Evolutionary conservation across 1,140 invertebrate genomes (phyloP), one percentile per base, ranked within the genome.

Genomic region (Hylaeus volcanicus): DNA sequence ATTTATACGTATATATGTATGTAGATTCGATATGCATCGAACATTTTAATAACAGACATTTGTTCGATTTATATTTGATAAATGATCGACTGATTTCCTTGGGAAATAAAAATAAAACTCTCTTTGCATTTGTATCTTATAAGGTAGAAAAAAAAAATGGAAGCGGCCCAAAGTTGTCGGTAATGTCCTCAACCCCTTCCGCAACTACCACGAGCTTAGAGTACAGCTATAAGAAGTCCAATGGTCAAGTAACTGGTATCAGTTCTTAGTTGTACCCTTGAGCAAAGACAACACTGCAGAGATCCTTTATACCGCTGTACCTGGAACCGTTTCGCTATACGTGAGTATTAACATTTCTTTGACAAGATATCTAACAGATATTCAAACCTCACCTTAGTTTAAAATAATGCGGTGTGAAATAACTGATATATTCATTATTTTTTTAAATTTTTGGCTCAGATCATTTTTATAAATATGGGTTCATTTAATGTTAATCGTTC

Each of bases 221-320:
- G 43, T 85, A 80, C 81, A 84, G 83, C 83, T 91, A 91, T 91
- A 91, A 91, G 89, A 91, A 83, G 70, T 85, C 75, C 82, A 85
- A 89, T 88, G 81, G 86, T 68, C 79, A 72, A 66, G 81, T 73
- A 86, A 85, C 58, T 79, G 80, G 88, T 88, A 91, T 90, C 89
- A 90, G 89, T 90, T 85, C 82, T 84, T 87, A 85, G 81, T 85
- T 89, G 72, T 74, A 83, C 85, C 60, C 68, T 80, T 80, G 82
- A 84, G 86, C 83, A 85, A 87, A 83, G 87, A 86, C 86, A 86
- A 61, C 86, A 88, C 79, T 26, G 26, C 26, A 26, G 26, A 26
- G 79, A 75, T 87, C 85, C 81, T 69, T 53, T 56, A 64, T 68
- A 37, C 55, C 26, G 26, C 26, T 26, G 41, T 58, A 76, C 55